Conservation (phyloP, 1,140 invertebrate species). For the Homalodisca vitripennis region DNA sequence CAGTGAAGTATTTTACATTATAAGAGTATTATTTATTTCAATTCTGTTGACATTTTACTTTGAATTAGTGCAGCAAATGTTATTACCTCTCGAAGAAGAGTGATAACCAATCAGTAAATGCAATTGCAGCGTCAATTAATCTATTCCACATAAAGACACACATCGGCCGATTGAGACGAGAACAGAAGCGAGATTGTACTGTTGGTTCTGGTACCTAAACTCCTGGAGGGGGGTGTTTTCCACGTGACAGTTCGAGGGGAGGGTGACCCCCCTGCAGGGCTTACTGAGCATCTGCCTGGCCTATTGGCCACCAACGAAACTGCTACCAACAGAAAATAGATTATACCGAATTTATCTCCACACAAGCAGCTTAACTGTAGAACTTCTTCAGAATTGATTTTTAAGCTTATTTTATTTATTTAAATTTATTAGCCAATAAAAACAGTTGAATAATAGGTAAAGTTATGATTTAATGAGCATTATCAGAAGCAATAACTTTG, state of each 20-base stretch:
- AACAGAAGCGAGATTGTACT: constrained; percentile 10
- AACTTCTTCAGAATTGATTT: no score
- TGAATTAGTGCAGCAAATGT: no score
- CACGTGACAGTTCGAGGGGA: constrained; percentile 28
- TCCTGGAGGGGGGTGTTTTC: constrained; percentile 29
- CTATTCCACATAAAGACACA: constrained; percentile 1
- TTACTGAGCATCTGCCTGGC: constrained; percentile 26
- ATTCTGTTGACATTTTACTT: no score
- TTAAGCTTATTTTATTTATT: no score
- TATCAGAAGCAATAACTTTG: no score
- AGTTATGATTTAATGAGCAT: no score
- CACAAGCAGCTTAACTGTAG: no score
- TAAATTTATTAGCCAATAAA: no score
- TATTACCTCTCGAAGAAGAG: background rate
- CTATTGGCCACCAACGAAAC: constrained; percentile 14
- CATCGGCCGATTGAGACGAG: constrained; percentile 8
- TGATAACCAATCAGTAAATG: constrained; percentile 5
- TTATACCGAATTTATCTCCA: no score
- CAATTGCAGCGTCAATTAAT: background rate
- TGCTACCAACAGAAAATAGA: constrained; percentile 25
- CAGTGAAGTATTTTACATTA: no score
- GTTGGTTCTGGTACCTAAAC: constrained; percentile 20
- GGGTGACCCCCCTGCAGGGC: constrained; percentile 4
- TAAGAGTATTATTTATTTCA: no score
- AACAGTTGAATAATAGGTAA: no score